Evolutionary conservation across 2,797 vertebrate genomes (phyloP).

Genomic region (Artibeus jamaicensis): DNA sequence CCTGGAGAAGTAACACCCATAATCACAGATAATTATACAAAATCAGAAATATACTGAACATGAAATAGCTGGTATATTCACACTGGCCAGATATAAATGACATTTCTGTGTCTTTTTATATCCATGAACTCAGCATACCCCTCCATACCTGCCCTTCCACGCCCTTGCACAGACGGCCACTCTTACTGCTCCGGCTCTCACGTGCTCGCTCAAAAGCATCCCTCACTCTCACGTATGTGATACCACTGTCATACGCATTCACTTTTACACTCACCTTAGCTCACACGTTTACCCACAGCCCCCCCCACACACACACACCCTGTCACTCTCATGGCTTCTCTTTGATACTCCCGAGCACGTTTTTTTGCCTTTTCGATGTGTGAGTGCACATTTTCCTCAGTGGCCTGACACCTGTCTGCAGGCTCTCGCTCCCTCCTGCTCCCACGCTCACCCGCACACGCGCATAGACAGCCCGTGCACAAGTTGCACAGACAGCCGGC

Average conservation of each 20-base stretch:
- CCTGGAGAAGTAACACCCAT: background rate
- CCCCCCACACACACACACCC: too few relatives aligned
- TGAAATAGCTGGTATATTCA: background rate
- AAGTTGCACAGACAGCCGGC: background rate
- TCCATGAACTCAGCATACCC: accelerated
- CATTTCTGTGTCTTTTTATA: background rate
- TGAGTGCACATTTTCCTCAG: background rate
- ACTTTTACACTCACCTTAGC: background rate
- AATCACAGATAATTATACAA: background rate
- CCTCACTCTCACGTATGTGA: background rate
- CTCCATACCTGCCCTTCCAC: accelerated
- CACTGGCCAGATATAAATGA: background rate
- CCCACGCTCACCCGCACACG: accelerated
- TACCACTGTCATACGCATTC: background rate
- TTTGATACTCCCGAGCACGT: background rate
- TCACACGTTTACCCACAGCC: background rate
- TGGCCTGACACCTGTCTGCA: background rate
- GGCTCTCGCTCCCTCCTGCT: background rate
- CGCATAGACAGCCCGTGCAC: too few relatives aligned
- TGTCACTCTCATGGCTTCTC: background rate
- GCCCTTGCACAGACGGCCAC: accelerated
- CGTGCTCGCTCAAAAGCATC: background rate
- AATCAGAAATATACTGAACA: background rate
- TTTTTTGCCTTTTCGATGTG: background rate
- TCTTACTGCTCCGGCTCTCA: accelerated